phyloP scores from a whole-genome alignment of 2,113 vertebrate genomes.

The Ceratotherium simum region DNA sequence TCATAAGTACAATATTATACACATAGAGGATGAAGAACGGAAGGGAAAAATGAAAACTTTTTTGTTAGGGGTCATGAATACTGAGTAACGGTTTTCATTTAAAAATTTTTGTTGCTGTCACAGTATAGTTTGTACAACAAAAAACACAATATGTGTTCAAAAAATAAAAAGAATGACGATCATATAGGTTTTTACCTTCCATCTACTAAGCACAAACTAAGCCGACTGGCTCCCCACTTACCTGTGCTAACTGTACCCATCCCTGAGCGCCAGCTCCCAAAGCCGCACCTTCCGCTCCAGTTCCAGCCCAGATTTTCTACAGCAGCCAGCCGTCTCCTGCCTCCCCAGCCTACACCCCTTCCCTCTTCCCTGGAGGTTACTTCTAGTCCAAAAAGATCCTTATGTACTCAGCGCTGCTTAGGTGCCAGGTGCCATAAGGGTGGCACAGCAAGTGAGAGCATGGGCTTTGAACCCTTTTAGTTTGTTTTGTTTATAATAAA shows the following conservation, averaged over 20 bases:
- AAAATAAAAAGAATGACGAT: neutral
- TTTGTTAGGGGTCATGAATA: neutral
- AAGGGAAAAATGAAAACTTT: neutral
- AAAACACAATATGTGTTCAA: neutral
- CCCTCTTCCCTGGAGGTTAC: neutral
- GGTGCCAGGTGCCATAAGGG: neutral
- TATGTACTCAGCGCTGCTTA: neutral
- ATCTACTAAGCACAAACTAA: too few relatives aligned
- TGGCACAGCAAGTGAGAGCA: neutral
- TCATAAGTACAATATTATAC: neutral
- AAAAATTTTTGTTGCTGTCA: neutral
- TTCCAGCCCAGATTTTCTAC: neutral
- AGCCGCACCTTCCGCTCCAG: neutral
- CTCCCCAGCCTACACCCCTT: neutral
- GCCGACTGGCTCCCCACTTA: neutral
- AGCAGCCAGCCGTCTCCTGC: neutral
- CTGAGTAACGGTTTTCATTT: neutral
- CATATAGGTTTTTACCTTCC: neutral
- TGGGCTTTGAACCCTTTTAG: neutral
- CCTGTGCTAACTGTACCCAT: neutral
- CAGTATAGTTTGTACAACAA: neutral
- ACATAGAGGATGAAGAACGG: neutral
- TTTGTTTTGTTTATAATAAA: conserved; percentile 23
- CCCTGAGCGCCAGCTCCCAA: neutral
- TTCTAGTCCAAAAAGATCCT: neutral